Conservation (phyloP, 2,797 vertebrate species). For the Iguana delicatissima region DNA sequence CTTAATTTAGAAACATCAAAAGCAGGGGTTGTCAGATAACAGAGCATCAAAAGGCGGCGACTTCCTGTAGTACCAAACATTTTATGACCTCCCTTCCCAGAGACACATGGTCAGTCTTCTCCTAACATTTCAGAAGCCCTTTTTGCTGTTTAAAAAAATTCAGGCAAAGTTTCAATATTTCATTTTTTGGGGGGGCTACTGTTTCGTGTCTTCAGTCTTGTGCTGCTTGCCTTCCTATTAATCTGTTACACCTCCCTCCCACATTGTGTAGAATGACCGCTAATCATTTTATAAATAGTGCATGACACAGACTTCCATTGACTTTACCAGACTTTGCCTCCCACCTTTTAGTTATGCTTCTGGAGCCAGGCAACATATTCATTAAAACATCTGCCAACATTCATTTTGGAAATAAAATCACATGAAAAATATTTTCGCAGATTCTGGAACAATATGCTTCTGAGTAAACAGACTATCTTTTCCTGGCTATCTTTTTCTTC, state of each 20-base stretch:
- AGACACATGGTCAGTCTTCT: too few species aligned
- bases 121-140: too few species aligned
- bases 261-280: background rate
- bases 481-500: conserved; percentile 20
- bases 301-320: background rate
- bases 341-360: background rate
- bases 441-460: conserved; percentile 15
- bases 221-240: background rate
- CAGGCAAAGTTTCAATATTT: background rate
- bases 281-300: conserved; percentile 2
- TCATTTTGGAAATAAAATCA: conserved; percentile 37
- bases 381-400: conserved; percentile 4
- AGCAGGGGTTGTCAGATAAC: too few species aligned
- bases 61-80: too few species aligned
- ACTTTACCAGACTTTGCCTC: background rate
- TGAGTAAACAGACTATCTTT: background rate
- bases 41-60: too few species aligned
- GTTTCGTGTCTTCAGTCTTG: background rate
- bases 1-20: too few species aligned
- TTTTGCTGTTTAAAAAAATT: too few species aligned
- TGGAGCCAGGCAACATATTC: background rate
- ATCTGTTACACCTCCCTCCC: background rate
- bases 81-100: too few species aligned
- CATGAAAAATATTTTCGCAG: background rate
- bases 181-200: too few species aligned